A percentile compares a stretch with the other conserved stretches of the same genome.
phyloP scores from a whole-genome alignment of 2,888 invertebrate species.

The Creontiades dilutus region DNA sequence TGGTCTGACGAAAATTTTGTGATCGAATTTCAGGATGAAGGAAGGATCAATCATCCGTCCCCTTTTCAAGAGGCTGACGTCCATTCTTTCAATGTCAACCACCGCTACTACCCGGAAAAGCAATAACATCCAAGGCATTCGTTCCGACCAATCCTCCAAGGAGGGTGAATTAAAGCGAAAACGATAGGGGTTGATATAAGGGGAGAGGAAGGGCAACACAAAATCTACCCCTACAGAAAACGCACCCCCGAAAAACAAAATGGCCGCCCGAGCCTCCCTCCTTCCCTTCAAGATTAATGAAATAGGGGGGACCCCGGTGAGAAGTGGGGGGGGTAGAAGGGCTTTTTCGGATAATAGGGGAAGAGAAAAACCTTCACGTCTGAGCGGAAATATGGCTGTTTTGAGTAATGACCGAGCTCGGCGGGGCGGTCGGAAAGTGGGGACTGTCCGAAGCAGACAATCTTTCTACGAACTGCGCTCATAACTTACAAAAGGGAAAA shows the following conservation, averaged over 20 bases:
- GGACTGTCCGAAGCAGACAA: slow-evolving; percentile 48
- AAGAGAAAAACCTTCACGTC: slow-evolving; percentile 35
- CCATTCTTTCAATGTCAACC: neutral
- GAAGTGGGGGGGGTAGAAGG: slow-evolving; percentile 28
- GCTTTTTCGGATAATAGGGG: slow-evolving; percentile 66
- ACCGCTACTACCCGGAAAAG: slow-evolving; percentile 3
- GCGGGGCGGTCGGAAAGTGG: neutral
- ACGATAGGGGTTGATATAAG: neutral
- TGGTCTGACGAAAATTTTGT: too few species aligned
- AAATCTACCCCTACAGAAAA: slow-evolving; percentile 35
- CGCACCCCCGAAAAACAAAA: slow-evolving; percentile 65
- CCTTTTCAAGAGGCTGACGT: too few species aligned
- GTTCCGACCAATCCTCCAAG: slow-evolving; percentile 48
- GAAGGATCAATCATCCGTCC: neutral
- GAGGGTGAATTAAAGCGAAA: slow-evolving; percentile 42
- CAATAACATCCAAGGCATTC: slow-evolving; percentile 58
- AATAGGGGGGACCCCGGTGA: slow-evolving; percentile 21
- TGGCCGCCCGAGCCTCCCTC: slow-evolving; percentile 46
- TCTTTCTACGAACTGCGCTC: neutral
- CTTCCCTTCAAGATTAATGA: slow-evolving; percentile 68
- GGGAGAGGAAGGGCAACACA: neutral
- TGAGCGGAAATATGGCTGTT: slow-evolving; percentile 72
- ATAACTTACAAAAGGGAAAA: neutral
- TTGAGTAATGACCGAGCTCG: slow-evolving; percentile 73
- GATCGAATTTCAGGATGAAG: neutral